Conservation (phyloP, 2,888 invertebrate species). For the Priapulus caudatus region DNA sequence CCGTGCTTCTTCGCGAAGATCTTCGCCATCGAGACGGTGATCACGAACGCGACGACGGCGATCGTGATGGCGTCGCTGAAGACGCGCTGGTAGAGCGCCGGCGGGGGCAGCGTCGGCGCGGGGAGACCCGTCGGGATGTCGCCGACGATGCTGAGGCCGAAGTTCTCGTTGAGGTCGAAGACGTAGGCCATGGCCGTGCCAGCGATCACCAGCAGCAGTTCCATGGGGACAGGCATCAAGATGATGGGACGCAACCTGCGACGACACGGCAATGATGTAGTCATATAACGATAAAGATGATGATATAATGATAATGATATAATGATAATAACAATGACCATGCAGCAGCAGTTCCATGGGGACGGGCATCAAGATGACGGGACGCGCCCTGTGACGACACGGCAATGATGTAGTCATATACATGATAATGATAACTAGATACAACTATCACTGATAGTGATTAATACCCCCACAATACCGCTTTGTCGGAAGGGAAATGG, state of each 20-base stretch:
- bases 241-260: slow-evolving; percentile 38
- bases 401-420: too few relatives aligned
- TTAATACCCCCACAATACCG: too few relatives aligned
- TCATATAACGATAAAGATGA: too few relatives aligned
- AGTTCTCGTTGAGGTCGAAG: background rate
- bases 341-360: slow-evolving; percentile 37
- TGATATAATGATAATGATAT: too few relatives aligned
- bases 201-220: slow-evolving; percentile 29
- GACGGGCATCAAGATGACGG: slow-evolving; percentile 36
- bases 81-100: slow-evolving; percentile 33
- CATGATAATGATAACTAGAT: too few relatives aligned
- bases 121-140: slow-evolving; percentile 41
- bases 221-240: slow-evolving; percentile 37
- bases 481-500: too few relatives aligned
- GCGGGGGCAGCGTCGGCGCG: slow-evolving; percentile 45
- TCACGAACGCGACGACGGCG: slow-evolving; percentile 43
- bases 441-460: too few relatives aligned
- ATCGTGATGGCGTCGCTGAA: slow-evolving; percentile 37
- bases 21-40: slow-evolving; percentile 43
- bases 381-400: slow-evolving; percentile 38
- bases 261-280: too few relatives aligned
- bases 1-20: slow-evolving; percentile 43
- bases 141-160: background rate
- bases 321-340: too few relatives aligned
- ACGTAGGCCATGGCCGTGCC: background rate